Evolutionary conservation across 2,888 invertebrate genomes (phyloP).

Genomic region (Tipula vernalis): DNA sequence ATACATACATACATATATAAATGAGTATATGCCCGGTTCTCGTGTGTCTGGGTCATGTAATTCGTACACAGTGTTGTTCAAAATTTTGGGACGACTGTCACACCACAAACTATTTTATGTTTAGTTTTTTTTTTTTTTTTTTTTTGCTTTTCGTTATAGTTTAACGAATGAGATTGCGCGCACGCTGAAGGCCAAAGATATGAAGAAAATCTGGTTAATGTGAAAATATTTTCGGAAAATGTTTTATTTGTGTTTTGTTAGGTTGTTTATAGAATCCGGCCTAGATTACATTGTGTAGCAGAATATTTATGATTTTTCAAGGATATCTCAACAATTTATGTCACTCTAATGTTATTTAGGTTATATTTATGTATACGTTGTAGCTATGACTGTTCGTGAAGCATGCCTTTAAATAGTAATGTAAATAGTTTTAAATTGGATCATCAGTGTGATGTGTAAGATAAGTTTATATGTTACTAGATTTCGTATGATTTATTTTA

Average conservation of each 20-base stretch:
- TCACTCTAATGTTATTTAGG: background rate
- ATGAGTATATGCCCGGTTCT: too few relatives aligned
- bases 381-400: too few relatives aligned
- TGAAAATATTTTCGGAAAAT: background rate
- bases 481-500: too few relatives aligned
- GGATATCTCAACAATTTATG: background rate
- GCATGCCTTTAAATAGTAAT: too few relatives aligned
- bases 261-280: background rate
- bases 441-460: too few relatives aligned
- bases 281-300: background rate
- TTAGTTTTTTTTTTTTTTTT: background rate
- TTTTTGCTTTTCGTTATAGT: background rate
- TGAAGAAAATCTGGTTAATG: background rate
- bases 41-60: background rate
- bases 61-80: background rate
- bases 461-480: too few relatives aligned
- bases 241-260: background rate
- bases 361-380: background rate
- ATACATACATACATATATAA: too few relatives aligned
- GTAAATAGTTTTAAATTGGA: too few relatives aligned
- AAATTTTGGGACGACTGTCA: background rate
- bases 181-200: background rate
- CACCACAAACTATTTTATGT: background rate
- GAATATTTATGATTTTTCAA: background rate
- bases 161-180: background rate